These are phyloP conservation scores for Calameuta filiformis DNA, from an alignment of 2,888 invertebrate species.

Conservation along the genomic window DNA sequence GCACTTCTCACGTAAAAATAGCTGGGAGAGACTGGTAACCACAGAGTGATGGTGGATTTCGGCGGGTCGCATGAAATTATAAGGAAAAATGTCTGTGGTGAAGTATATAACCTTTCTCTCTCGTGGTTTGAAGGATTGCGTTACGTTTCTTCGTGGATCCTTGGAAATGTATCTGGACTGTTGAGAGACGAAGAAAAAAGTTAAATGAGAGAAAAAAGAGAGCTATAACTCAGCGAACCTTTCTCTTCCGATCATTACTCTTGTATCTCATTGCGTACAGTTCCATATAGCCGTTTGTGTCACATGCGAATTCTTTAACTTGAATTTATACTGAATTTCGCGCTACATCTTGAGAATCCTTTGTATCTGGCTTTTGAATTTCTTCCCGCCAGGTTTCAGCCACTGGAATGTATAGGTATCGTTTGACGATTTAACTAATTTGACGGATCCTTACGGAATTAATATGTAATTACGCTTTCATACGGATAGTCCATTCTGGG, in stretches of 20 bases:
- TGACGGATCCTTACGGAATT: background rate
- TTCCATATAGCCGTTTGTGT: background rate
- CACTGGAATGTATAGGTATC: background rate
- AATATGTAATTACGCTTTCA: background rate
- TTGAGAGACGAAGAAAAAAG: background rate
- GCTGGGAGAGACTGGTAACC: background rate
- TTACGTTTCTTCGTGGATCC: background rate
- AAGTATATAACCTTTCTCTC: background rate
- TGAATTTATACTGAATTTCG: background rate
- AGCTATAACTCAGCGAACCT: background rate
- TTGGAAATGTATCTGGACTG: background rate
- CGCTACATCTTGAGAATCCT: background rate
- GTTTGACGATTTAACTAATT: background rate
- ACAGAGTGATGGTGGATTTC: background rate
- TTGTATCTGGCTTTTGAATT: background rate
- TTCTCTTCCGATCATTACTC: background rate
- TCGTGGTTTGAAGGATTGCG: background rate
- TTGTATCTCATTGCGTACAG: background rate
- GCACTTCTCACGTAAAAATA: background rate
- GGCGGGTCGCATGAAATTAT: background rate
- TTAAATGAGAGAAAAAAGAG: background rate
- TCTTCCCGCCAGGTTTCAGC: background rate
- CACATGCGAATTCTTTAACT: background rate
- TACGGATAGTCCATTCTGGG: background rate
- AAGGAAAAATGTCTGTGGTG: background rate